Conservation (phyloP, 2,888 invertebrate species). For the Cyrtodaria siliqua region DNA sequence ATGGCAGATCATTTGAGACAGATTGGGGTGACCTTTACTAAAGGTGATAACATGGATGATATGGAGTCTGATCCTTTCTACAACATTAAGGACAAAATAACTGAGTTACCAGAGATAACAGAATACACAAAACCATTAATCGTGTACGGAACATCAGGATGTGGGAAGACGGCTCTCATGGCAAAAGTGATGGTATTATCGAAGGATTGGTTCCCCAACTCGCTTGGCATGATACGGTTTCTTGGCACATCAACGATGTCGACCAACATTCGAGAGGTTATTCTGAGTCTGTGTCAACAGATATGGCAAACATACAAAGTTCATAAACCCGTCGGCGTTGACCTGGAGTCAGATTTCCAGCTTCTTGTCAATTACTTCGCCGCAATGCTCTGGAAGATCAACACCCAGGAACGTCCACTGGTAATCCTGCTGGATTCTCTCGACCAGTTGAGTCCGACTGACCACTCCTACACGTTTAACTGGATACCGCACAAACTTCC, state of each 20-base stretch:
- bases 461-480: slow-evolving; percentile 73
- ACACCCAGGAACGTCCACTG: slow-evolving; percentile 66
- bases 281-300: slow-evolving; percentile 73
- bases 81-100: slow-evolving; percentile 43
- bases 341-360: slow-evolving; percentile 70
- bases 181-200: slow-evolving; percentile 68
- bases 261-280: slow-evolving; percentile 64
- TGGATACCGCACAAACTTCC: slow-evolving; percentile 79
- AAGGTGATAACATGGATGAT: slow-evolving; percentile 49
- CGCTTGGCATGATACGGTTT: slow-evolving; percentile 73
- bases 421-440: slow-evolving; percentile 79
- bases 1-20: slow-evolving; percentile 13
- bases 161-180: slow-evolving; percentile 80
- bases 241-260: slow-evolving; percentile 76
- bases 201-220: slow-evolving; percentile 69
- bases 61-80: slow-evolving; percentile 62
- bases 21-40: slow-evolving; percentile 24
- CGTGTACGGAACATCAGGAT: slow-evolving; percentile 77
- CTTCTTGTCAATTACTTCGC: slow-evolving; percentile 72
- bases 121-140: slow-evolving; percentile 69
- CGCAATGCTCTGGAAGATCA: slow-evolving; percentile 73
- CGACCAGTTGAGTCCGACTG: slow-evolving; percentile 73
- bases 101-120: slow-evolving; percentile 37
- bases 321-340: slow-evolving; percentile 59
- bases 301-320: slow-evolving; percentile 71